Evolutionary conservation across 2,797 vertebrate genomes (phyloP), one percentile per base, ranked within the genome.

Genomic region (Leptatherina wallacei): DNA sequence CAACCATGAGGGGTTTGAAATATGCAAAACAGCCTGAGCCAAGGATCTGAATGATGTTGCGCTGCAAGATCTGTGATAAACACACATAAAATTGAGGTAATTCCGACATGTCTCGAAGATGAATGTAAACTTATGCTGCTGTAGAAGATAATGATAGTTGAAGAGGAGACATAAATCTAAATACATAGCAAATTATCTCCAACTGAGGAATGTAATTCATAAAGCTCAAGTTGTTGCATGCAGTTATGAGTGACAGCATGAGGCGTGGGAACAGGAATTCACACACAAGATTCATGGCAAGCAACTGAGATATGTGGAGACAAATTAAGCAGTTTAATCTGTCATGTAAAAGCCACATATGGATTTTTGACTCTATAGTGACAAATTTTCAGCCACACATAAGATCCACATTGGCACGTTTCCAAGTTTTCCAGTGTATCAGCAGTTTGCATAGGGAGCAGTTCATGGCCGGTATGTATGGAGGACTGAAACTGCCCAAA

Each of bases 151-250:
- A 92, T 86, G 67, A 84, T 32, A 56, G 76, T 4, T 85, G 75
- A 85, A 54, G 61, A 80, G 70, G 52, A 68, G 71, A 78, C 82
- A 81, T 90, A 80, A 88, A 86, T 90, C 87, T 81, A 79, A 90
- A 87, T 68, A 74, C 69, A 51, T 57, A 11, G 78, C 73, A 61
- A 84, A 84, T 85, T 32, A 82, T 81, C 78, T 70, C 72, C 56
- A 42, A 47, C 66, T 12, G 65, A 86, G 78, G 84, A 88, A 86
- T 85, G 86, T 80, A 72, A 77, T 85, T 88, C 84, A 85, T 88
- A 83, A 85, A 91, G 72, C 77, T 86, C 86, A 85, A 82, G 81
- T 86, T 84, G 76, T 54, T 80, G 80, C 83, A 74, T 73, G 83
- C 32, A 65, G 73, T 85, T 82, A 88, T 82, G 69, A 82, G 52